Evolutionary conservation across 2,113 vertebrate genomes (phyloP), one percentile per base, ranked within the genome.

Genomic region (Salvelinus sp.): DNA sequence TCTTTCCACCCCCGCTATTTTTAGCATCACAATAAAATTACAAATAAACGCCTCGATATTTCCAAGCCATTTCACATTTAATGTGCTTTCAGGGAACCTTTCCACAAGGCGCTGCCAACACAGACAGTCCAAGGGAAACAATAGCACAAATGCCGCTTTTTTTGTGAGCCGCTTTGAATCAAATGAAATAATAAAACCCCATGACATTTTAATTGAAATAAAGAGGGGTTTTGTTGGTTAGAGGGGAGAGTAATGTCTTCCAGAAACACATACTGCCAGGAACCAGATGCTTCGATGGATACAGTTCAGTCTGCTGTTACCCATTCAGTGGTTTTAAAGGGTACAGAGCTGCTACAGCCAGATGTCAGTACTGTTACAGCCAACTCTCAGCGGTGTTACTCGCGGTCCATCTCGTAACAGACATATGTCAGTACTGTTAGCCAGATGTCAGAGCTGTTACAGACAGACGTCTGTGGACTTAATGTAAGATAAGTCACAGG

Each of bases 41-140:
- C 30, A 83, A 69, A 33, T 7, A 33, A 60, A 38, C 1, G 23
- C 79, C 78, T 76, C 79, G 78, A 84, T 75, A 77, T 87, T 87
- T 90, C 85, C 89, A 89, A 72, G 89, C 87, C 88, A 79, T 89
- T 88, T 89, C 82, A 82, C 83, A 86, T 88, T 86, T 90, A 89
- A 86, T 77, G 84, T 77, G 82, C 82, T 90, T 88, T 87, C 80
- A 73, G 76, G 84, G 88, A 87, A 74, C 85, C 88, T 88, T 90
- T 89, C 86, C 85, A 84, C 28, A 66, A 57, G 62, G 2, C 12
- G 33, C 85, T 86, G 92, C 92, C 91, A 93, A 90, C 73, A 75
- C 47, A 79, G 79, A 91, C 78, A 70, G 77, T 91, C 93, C 92
- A 92, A 88, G 23, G 83, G 86, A 92, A 93, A 92, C 91, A 92